Conservation (phyloP, 2,113 vertebrate species). For the human (Homo sapiens) region DNA sequence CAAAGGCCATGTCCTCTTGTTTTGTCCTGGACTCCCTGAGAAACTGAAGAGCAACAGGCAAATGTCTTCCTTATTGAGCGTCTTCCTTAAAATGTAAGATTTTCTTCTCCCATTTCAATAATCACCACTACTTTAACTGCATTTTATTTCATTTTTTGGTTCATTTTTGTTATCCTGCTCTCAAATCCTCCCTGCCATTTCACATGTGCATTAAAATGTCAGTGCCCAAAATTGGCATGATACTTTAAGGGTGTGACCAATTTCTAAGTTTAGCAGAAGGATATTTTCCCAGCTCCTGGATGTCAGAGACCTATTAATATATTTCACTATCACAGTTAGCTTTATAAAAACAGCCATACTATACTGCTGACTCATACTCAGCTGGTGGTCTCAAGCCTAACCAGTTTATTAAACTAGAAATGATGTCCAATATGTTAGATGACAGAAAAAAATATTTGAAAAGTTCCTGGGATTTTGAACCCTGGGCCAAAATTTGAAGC, state of each 20-base stretch:
- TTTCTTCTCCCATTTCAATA: conserved; percentile 32
- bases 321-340: conserved; percentile 57
- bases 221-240: conserved; percentile 22
- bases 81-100: not conserved
- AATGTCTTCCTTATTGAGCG: not conserved
- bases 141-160: conserved; percentile 27
- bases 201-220: conserved; percentile 37
- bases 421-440: not conserved
- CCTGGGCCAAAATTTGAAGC: conserved; percentile 25
- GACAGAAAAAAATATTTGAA: not conserved
- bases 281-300: conserved; percentile 70
- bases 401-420: conserved; percentile 44
- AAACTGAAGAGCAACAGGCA: not conserved
- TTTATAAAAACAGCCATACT: conserved; percentile 50
- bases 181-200: not conserved
- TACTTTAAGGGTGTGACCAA: conserved; percentile 48
- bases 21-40: not conserved
- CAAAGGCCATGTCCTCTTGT: not conserved
- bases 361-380: conserved; percentile 45
- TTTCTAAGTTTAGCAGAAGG: conserved; percentile 71
- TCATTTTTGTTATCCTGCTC: conserved; percentile 16
- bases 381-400: conserved; percentile 21
- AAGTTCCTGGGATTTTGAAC: not conserved
- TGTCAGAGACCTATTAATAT: conserved; percentile 75
- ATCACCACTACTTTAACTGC: not conserved